Evolutionary conservation across 1,140 invertebrate genomes (phyloP), one percentile per base, ranked within the genome.

Genomic region (Patella vulgata): DNA sequence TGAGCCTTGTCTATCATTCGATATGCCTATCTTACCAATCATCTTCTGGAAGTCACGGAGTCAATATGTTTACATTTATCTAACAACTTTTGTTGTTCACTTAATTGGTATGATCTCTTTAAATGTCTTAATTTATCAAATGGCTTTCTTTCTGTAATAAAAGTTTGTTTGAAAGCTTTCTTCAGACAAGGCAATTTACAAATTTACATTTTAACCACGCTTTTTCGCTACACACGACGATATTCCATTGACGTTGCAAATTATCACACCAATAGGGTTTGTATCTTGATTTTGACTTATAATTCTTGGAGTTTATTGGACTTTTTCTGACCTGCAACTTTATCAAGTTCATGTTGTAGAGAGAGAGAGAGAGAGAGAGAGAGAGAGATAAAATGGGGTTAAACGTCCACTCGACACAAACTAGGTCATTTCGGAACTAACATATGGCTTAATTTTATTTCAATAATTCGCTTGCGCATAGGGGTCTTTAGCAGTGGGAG

Each of bases 151-250:
- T n/a, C 19, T 9, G 2, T 30, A 1, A 48, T 17, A 50, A 21
- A 59, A 50, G n/a, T n/a, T n/a, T 12, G 12, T 42, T 39, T 59
- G 2, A 36, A 47, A n/a, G 3, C 8, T n/a, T 11, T 3, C 8
- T 23, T 48, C 14, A 31, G 5, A 27, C 39, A 5, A 25, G 28
- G 36, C 28, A 2, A 12, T 30, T n/a, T n/a, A n/a, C n/a, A n/a
- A n/a, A n/a, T n/a, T n/a, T 30, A 50, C 57, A 36, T 48, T 59
- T 50, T 4, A 59, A 11, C 57, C 57, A 59, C 6, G 12, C 9
- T 21, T 36, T 39, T 28, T 59, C 57, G 40, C 30, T 33, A 25
- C 4, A 4, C 39, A 33, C 36, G 1, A 42, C 28, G 9, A 3
- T 36, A 39, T 59, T 48, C 30, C 30, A 50, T 25, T 40, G 27